Evolutionary conservation across 1,140 invertebrate species (phyloP).

Genomic region (Manduca sexta): DNA sequence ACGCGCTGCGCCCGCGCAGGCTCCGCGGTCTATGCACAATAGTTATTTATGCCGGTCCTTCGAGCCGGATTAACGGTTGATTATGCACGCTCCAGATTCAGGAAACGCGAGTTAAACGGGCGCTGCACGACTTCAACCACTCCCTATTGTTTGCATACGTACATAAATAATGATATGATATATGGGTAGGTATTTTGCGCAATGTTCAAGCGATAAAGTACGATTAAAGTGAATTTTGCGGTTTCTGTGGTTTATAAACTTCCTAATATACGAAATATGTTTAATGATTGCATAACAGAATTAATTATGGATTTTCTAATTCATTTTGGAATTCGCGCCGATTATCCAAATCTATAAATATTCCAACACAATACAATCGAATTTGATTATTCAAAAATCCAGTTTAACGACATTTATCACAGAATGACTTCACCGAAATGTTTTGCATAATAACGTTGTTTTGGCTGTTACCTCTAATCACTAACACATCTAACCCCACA

Average conservation of each 20-base stretch:
- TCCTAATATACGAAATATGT: too few species aligned
- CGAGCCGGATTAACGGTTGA: slow-evolving; percentile 64
- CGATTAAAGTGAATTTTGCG: too few species aligned
- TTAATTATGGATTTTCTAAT: too few species aligned
- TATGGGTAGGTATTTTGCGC: too few species aligned
- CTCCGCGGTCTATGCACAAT: slow-evolving; percentile 46
- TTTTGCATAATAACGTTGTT: slow-evolving; percentile 22
- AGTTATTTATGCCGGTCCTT: slow-evolving; percentile 49
- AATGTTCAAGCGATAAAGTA: too few species aligned
- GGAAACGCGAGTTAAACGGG: slow-evolving; percentile 41
- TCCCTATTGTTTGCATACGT: slow-evolving; percentile 30
- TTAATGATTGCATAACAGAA: too few species aligned
- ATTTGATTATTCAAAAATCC: neutral
- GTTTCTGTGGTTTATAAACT: too few species aligned
- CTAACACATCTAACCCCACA: neutral
- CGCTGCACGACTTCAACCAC: slow-evolving; percentile 32
- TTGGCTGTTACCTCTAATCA: slow-evolving; percentile 4
- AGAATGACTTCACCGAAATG: slow-evolving; percentile 7
- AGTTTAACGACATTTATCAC: neutral
- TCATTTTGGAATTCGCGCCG: too few species aligned
- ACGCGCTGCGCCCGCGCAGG: slow-evolving; percentile 58
- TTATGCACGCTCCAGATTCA: slow-evolving; percentile 69
- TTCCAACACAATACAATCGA: too few species aligned
- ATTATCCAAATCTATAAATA: too few species aligned
- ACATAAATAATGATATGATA: neutral